Base-by-base conservation (phyloP, 2,113 vertebrate species). In the Cryptomyrus ogoouensis region DNA sequence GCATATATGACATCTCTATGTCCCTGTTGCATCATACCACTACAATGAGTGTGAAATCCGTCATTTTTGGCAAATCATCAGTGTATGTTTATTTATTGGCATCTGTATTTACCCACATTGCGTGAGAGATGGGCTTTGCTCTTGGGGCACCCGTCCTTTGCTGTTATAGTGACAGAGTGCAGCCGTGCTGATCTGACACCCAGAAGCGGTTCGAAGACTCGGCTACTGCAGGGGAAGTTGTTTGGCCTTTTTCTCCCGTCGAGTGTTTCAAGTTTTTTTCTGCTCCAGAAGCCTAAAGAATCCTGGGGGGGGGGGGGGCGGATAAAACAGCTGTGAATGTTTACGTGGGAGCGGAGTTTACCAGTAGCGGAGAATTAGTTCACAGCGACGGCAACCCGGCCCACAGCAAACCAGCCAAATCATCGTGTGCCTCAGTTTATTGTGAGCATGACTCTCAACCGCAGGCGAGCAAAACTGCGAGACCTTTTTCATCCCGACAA, bases 341-440 rank as follows among this genome's bases (percentile, higher is more conserved):
- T 80, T 80, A 80, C 74, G 35, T 80, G 74, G 35, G 74, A 80
- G 35, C 74, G 31, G 31, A 42, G 74, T 42, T 80, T 80, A 80
- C 31, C 74, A 77, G 70, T 35, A 77, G 70, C 70, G 17, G 74
- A 15, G 35, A 42, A 80, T 80, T 80, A 80, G 35, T 80, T 80
- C 74, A 80, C 17, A 19, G 74, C 31, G 74, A 80, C 17, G 74
- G 74, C 35, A 70, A 70, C 15, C 74, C 74, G 31, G 35, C 74
- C 74, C 35, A 80, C 74, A 80, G 42, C 35, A 80, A 80, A 80
- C 70, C 70, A 77, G 70, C 70, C 70, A 77, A 77, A 77, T 77
- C 27, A 39, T 77, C 70, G 27, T 77, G 70, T 17, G 35, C 70
- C 35, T 77, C 70, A 77, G 70, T 77, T 77, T 77, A 77, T 77